Percentiles rank a stretch among this genome's conserved stretches.
Conservation (phyloP, 2,797 vertebrate species). For the Notamacropus eugenii region DNA sequence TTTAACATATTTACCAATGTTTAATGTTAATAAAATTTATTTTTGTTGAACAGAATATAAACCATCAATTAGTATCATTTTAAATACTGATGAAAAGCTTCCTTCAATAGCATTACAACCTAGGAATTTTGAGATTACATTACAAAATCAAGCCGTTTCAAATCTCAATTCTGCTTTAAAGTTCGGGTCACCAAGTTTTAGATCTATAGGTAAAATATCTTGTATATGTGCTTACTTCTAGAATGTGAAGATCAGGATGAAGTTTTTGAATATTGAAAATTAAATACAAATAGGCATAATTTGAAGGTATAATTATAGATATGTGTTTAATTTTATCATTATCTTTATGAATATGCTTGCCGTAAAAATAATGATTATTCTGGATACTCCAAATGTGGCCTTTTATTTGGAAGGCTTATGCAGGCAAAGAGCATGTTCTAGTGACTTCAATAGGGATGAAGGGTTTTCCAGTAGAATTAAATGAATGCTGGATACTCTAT, state of each 20-base stretch:
- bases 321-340: not conserved
- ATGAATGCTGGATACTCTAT: not conserved
- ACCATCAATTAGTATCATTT: not conserved
- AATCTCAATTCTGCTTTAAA: not conserved
- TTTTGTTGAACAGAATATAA: not conserved
- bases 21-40: slow-evolving; percentile 28
- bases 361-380: not conserved
- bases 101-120: not conserved
- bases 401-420: slow-evolving; percentile 7
- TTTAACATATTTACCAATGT: slow-evolving; percentile 9
- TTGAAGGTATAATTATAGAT: not conserved
- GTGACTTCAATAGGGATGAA: not conserved
- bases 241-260: not conserved
- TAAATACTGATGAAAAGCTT: not conserved
- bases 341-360: not conserved
- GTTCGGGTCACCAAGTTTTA: not conserved
- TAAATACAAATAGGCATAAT: not conserved
- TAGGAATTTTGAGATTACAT: not conserved
- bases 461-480: not conserved
- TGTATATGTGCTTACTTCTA: not conserved
- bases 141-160: not conserved
- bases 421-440: not conserved
- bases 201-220: not conserved
- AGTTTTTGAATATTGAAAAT: not conserved
- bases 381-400: not conserved